Percentiles rank a stretch among this genome's conserved stretches.
phyloP scores from a whole-genome alignment of 1,140 invertebrate genomes.

The Drosophila sturtevanti region DNA sequence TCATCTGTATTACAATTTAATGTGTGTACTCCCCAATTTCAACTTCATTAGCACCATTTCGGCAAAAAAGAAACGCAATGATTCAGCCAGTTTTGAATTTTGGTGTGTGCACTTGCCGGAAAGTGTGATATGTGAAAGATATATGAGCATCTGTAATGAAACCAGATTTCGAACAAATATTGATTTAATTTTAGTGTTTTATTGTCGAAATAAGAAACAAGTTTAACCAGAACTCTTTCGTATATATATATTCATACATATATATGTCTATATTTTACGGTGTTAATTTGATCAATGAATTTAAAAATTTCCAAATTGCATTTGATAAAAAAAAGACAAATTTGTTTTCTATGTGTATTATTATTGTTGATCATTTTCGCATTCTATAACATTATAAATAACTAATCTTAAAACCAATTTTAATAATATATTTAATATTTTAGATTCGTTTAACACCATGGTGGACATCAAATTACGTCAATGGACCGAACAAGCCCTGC shows the following conservation, averaged over 20 bases:
- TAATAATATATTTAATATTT: constrained; percentile 17
- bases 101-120: constrained; percentile 61
- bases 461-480: constrained; percentile 98
- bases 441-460: constrained; percentile 97
- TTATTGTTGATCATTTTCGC: constrained; percentile 52
- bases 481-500: constrained; percentile 96
- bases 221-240: constrained; percentile 40
- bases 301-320: constrained; percentile 42
- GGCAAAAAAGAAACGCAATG: constrained; percentile 29
- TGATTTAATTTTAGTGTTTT: constrained; percentile 20
- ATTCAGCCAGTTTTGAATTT: constrained; percentile 42
- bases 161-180: constrained; percentile 42
- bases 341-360: constrained; percentile 31
- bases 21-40: constrained; percentile 47
- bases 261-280: constrained; percentile 1
- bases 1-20: constrained; percentile 43
- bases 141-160: constrained; percentile 52
- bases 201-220: constrained; percentile 33
- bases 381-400: constrained; percentile 5
- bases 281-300: constrained; percentile 70
- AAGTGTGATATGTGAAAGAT: constrained; percentile 55
- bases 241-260: background rate
- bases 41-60: constrained; percentile 55
- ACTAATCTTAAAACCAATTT: constrained; percentile 14
- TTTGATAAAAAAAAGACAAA: constrained; percentile 25